phyloP scores from a whole-genome alignment of 2,888 invertebrate species.

The Apotomis turbidana region DNA sequence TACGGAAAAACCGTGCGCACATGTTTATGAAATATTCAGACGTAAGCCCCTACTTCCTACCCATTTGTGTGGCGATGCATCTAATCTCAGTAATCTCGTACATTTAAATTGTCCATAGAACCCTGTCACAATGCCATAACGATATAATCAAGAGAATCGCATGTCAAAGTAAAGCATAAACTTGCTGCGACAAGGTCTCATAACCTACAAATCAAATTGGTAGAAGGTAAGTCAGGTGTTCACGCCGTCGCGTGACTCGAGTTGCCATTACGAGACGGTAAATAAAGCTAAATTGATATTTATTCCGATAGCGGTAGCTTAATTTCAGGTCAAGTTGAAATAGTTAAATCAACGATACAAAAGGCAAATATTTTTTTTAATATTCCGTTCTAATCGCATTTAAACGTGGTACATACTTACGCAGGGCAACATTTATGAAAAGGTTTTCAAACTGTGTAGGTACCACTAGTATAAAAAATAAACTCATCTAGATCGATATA shows the following conservation, averaged over 20 bases:
- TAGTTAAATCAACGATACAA: not conserved
- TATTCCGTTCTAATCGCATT: not conserved
- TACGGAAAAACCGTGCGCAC: constrained; percentile 6
- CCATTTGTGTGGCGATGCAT: constrained; percentile 21
- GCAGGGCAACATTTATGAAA: no score
- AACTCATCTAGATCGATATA: no score
- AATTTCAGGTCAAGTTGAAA: constrained; percentile 24
- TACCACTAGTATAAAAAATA: no score
- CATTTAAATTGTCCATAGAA: constrained; percentile 14
- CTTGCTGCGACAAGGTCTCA: constrained; percentile 22
- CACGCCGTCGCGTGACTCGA: constrained; percentile 55
- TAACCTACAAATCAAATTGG: constrained; percentile 10
- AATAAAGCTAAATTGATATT: constrained; percentile 44
- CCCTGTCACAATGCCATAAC: constrained; percentile 3
- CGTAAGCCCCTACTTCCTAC: constrained; percentile 18
- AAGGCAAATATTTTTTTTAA: not conserved
- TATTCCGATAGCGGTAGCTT: constrained; percentile 33
- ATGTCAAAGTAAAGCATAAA: not conserved
- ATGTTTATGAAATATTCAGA: constrained; percentile 23
- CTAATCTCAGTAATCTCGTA: constrained; percentile 43
- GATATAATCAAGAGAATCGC: not conserved
- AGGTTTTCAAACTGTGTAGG: no score
- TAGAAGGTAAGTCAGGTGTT: constrained; percentile 47
- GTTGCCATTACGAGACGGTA: constrained; percentile 43
- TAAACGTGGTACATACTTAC: not conserved